Conservation (phyloP, 2,888 invertebrate genomes). For the Galerucella calmariensis region DNA sequence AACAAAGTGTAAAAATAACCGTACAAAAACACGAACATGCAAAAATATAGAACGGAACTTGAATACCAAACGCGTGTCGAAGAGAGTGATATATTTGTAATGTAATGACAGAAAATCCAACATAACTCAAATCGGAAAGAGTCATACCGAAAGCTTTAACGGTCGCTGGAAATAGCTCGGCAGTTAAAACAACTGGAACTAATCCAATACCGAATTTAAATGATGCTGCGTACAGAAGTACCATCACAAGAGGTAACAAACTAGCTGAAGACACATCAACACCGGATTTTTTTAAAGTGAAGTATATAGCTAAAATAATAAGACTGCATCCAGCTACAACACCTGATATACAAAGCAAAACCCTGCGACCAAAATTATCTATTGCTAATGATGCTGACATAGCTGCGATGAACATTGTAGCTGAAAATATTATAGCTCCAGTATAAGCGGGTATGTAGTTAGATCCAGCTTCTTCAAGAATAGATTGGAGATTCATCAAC, state of each 20-base stretch:
- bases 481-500: conserved; percentile 63
- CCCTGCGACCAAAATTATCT: conserved; percentile 61
- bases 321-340: conserved; percentile 59
- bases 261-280: conserved; percentile 54
- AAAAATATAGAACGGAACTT: conserved; percentile 62
- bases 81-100: conserved; percentile 58
- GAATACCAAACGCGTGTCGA: conserved; percentile 54
- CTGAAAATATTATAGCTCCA: conserved; percentile 62
- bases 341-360: conserved; percentile 58
- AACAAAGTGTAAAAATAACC: conserved; percentile 58
- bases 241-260: conserved; percentile 54
- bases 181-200: conserved; percentile 62
- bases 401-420: conserved; percentile 60
- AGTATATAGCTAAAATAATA: conserved; percentile 59
- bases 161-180: conserved; percentile 62
- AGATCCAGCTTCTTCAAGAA: conserved; percentile 60
- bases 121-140: conserved; percentile 60
- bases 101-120: conserved; percentile 59
- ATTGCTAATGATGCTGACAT: conserved; percentile 58
- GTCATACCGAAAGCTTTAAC: conserved; percentile 64
- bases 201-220: conserved; percentile 62
- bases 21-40: conserved; percentile 58
- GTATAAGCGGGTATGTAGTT: conserved; percentile 55
- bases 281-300: conserved; percentile 56
- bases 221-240: conserved; percentile 60